Percentiles rank a stretch among this genome's conserved stretches.
Conservation (phyloP, 2,113 vertebrate genomes). For the Zosterops hypoxanthus region DNA sequence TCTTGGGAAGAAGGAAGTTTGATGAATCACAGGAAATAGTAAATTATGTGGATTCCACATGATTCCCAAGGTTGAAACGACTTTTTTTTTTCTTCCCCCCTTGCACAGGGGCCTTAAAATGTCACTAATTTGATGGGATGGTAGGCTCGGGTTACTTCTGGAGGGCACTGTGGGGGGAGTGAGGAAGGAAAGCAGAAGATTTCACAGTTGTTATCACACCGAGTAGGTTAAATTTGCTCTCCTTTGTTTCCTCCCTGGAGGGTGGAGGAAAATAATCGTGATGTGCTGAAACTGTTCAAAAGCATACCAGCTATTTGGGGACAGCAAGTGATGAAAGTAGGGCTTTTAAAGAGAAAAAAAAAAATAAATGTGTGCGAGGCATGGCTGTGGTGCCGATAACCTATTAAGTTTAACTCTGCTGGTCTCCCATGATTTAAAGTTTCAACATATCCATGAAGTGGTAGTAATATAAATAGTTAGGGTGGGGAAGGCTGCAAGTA, state of each 20-base stretch:
- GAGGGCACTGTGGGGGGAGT: background rate
- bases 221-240: slow-evolving; percentile 4
- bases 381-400: background rate
- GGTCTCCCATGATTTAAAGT: background rate
- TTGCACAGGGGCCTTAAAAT: slow-evolving; percentile 16
- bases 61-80: slow-evolving; percentile 65
- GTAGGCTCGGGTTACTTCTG: slow-evolving; percentile 53
- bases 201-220: background rate
- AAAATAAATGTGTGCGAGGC: background rate
- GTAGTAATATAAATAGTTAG: slow-evolving; percentile 11
- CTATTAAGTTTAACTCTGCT: background rate
- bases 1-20: slow-evolving; percentile 75
- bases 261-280: background rate
- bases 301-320: background rate
- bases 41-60: slow-evolving; percentile 74
- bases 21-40: slow-evolving; percentile 78
- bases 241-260: slow-evolving; percentile 20
- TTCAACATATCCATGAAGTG: background rate
- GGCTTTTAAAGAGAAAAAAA: background rate
- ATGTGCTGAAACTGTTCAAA: slow-evolving; percentile 3
- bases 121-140: slow-evolving; percentile 26
- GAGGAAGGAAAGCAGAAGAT: slow-evolving; percentile 11
- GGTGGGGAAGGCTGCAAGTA: background rate
- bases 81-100: background rate
- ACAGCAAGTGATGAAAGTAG: background rate